A percentile compares a stretch with the other conserved stretches of the same genome.
These are phyloP conservation scores for Amphibalanus amphitrite DNA, from an alignment of 1,140 invertebrate species.

Conservation along the genomic window DNA sequence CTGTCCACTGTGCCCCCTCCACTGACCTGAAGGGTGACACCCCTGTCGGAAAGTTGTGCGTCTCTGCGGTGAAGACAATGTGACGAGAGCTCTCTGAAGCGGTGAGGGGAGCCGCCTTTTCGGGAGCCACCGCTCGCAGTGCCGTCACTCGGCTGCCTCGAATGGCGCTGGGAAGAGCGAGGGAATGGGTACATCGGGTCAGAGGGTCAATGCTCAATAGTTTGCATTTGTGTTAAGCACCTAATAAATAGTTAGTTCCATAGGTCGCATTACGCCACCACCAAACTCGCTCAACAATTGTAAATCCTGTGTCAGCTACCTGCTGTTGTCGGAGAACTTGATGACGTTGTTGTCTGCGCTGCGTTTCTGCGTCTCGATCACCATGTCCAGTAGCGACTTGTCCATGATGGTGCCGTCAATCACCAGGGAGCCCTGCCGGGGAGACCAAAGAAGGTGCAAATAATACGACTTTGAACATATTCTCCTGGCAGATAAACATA, in stretches of 20 bases:
- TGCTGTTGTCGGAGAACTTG: constrained; percentile 94
- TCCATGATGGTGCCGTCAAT: constrained; percentile 60
- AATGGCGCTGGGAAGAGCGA: constrained; percentile 88
- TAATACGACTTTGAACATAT: too few species aligned
- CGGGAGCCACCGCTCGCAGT: constrained; percentile 40
- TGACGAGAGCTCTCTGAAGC: constrained; percentile 46
- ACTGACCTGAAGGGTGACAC: constrained; percentile 57
- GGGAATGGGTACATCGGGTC: too few species aligned
- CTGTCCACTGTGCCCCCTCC: neutral
- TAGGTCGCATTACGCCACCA: too few species aligned
- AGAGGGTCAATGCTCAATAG: too few species aligned
- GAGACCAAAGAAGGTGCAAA: too few species aligned
- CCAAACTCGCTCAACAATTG: too few species aligned
- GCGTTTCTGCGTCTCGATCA: constrained; percentile 65
- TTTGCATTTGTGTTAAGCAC: too few species aligned
- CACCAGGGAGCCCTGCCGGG: constrained; percentile 55
- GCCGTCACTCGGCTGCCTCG: constrained; percentile 52
- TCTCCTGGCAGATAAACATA: too few species aligned
- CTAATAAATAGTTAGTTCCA: too few species aligned
- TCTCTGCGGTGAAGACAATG: constrained; percentile 96
- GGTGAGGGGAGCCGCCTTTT: constrained; percentile 42
- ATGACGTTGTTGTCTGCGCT: constrained; percentile 77
- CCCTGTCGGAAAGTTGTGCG: constrained; percentile 96
- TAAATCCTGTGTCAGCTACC: too few species aligned
- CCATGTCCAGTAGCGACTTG: constrained; percentile 77